phyloP scores from a whole-genome alignment of 2,113 vertebrate genomes.

The Phasianus colchicus region DNA sequence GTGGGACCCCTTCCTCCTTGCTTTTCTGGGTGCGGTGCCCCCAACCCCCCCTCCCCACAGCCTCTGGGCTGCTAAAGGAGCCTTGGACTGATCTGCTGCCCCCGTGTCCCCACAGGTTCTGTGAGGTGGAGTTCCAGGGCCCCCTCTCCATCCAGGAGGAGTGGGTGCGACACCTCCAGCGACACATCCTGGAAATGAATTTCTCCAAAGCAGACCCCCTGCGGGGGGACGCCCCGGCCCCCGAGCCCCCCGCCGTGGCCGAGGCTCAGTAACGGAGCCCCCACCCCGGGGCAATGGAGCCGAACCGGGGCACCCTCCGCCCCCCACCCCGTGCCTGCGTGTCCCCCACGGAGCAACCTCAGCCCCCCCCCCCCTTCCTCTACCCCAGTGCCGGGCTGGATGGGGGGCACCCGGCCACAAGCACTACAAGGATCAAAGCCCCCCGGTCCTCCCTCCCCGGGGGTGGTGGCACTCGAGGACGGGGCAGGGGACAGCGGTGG shows the following conservation, averaged over 20 bases:
- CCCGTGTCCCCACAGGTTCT: constrained; percentile 84
- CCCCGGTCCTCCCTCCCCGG: background rate
- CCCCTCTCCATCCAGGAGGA: constrained; percentile 96
- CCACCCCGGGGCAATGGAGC: background rate
- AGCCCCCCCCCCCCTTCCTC: too few relatives aligned
- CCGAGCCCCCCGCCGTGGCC: constrained; percentile 64
- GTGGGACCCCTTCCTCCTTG: too few relatives aligned
- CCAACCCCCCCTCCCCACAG: background rate
- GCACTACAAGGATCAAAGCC: background rate
- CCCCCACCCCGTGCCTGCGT: background rate
- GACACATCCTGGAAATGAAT: constrained; percentile 96
- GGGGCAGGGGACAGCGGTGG: background rate
- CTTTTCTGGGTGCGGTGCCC: background rate
- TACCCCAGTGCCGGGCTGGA: too few relatives aligned
- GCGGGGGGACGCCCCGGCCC: constrained; percentile 67
- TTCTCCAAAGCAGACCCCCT: constrained; percentile 85
- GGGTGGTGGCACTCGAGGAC: background rate
- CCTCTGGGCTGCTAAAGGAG: background rate
- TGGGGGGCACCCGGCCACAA: background rate
- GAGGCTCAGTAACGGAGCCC: constrained; percentile 53
- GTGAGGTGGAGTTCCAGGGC: constrained; percentile 94
- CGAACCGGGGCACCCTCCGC: background rate
- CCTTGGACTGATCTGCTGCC: background rate
- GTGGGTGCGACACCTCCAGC: constrained; percentile 95
- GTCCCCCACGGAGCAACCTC: background rate